Evolutionary conservation across 2,113 vertebrate species (phyloP).

Genomic region (Labeo catla): DNA sequence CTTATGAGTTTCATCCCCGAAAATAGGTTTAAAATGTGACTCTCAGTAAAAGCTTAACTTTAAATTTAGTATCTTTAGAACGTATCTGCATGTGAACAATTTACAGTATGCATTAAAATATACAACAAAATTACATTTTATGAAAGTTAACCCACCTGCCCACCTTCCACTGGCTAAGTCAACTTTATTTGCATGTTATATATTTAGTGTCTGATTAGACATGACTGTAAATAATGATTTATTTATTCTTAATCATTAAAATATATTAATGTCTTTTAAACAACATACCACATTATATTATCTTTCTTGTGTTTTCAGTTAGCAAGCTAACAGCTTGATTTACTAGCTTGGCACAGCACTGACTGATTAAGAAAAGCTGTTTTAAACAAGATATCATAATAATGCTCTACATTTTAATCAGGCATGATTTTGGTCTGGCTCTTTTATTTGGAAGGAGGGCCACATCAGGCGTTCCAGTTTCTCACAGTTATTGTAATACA

Average conservation of each 20-base stretch:
- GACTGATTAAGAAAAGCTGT: background rate
- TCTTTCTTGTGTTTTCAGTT: background rate
- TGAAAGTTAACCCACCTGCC: background rate
- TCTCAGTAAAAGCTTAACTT: background rate
- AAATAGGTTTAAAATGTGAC: conserved; percentile 4
- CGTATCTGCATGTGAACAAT: background rate
- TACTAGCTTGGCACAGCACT: background rate
- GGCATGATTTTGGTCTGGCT: background rate
- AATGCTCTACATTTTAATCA: background rate
- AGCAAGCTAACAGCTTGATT: background rate
- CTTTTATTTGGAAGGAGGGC: background rate
- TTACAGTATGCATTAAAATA: background rate
- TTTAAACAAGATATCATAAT: background rate
- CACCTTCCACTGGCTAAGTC: too few relatives aligned
- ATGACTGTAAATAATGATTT: background rate
- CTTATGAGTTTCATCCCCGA: background rate
- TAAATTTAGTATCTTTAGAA: background rate
- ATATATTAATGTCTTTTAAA: background rate
- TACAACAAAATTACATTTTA: background rate
- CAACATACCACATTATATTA: background rate
- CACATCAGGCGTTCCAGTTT: background rate
- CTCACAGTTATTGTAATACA: background rate
- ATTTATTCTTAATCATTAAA: background rate
- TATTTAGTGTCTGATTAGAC: background rate
- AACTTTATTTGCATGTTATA: too few relatives aligned